Conservation (phyloP, 2,797 vertebrate genomes). For the Cetoscarus ocellatus region DNA sequence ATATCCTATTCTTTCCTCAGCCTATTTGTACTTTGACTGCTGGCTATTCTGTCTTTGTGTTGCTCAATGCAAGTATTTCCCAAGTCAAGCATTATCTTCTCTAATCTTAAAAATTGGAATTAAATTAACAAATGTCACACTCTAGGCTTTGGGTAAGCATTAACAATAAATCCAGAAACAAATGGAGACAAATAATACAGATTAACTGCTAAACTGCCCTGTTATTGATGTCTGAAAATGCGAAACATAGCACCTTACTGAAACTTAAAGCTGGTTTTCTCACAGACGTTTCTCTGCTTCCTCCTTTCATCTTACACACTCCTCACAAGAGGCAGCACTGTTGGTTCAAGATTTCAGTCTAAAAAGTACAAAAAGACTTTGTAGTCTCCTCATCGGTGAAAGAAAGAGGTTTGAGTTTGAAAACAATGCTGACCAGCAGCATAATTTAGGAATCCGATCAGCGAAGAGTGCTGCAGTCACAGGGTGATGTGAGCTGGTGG, state of each 20-base stretch:
- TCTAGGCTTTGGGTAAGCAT: no score
- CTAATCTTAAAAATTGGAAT: no score
- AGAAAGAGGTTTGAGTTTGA: not conserved
- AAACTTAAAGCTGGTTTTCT: not conserved
- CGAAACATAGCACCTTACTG: constrained; percentile 11
- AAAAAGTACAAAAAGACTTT: constrained; percentile 2
- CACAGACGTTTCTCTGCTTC: not conserved
- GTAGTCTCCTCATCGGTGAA: not conserved
- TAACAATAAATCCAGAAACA: no score
- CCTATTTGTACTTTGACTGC: no score
- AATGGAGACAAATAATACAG: no score
- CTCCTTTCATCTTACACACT: not conserved
- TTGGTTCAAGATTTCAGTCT: not conserved
- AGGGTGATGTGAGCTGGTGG: constrained; percentile 10
- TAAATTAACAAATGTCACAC: no score
- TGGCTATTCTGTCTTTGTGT: no score
- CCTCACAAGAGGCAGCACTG: not conserved
- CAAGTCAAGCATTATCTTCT: no score
- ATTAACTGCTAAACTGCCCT: not conserved
- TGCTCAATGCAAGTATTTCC: no score
- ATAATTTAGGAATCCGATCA: not conserved
- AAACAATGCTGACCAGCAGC: constrained; percentile 67
- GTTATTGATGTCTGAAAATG: not conserved
- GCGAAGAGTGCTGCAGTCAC: not conserved
- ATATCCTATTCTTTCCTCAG: no score